Percentiles rank a stretch among this genome's conserved stretches.
phyloP scores from a whole-genome alignment of 2,888 invertebrate genomes.

The Caenorhabditis sp. region DNA sequence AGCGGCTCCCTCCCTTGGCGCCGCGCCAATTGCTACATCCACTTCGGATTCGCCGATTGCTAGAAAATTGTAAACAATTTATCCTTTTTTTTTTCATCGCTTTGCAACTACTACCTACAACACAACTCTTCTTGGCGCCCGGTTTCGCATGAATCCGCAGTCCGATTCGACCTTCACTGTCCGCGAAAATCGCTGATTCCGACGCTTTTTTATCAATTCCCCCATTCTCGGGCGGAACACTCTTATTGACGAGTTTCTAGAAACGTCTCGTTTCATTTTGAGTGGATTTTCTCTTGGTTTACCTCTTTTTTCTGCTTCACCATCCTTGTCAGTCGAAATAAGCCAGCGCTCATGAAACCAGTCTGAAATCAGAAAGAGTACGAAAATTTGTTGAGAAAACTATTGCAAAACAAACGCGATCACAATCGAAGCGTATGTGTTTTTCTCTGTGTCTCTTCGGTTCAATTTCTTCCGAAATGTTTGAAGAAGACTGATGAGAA shows the following conservation, averaged over 20 bases:
- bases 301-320: constrained; percentile 56
- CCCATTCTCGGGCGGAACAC: constrained; percentile 25
- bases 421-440: constrained; percentile 13
- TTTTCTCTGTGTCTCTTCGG: constrained; percentile 47
- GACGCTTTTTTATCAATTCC: constrained; percentile 41
- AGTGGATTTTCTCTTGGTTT: background rate
- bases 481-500: background rate
- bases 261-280: background rate
- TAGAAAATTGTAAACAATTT: constrained; percentile 45
- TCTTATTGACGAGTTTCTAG: constrained; percentile 37
- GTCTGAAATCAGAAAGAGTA: background rate
- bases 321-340: constrained; percentile 45
- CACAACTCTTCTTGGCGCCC: constrained; percentile 88
- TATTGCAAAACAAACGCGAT: constrained; percentile 4
- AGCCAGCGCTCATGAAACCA: constrained; percentile 31
- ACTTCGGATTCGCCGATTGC: constrained; percentile 85
- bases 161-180: constrained; percentile 86
- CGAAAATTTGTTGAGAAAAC: background rate
- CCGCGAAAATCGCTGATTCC: constrained; percentile 64
- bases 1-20: constrained; percentile 91
- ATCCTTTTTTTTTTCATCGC: background rate
- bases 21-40: constrained; percentile 89
- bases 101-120: constrained; percentile 87
- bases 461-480: background rate
- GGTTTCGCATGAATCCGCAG: constrained; percentile 89